phyloP scores from a whole-genome alignment of 2,113 vertebrate species.

The Stigmatopora argus region DNA sequence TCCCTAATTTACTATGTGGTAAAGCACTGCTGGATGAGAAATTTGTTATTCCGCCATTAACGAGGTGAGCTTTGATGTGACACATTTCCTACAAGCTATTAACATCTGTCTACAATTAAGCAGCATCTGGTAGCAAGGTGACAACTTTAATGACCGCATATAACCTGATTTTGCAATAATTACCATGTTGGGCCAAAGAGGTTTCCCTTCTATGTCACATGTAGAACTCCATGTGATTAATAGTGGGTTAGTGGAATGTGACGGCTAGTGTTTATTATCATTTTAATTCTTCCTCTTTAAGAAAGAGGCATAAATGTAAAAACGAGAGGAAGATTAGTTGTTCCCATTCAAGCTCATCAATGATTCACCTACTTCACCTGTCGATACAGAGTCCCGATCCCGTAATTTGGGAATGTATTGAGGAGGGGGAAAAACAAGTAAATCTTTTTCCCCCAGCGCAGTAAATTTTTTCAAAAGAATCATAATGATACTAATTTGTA shows the following conservation, averaged over 20 bases:
- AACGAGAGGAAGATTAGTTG: conserved; percentile 8
- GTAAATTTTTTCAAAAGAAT: no score
- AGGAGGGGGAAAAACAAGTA: no score
- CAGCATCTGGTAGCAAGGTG: conserved; percentile 55
- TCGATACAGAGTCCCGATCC: no score
- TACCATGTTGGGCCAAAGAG: conserved; percentile 27
- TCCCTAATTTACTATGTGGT: neutral
- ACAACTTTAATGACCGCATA: conserved; percentile 26
- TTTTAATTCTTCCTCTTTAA: conserved; percentile 26
- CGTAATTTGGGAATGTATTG: no score
- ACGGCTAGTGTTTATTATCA: conserved; percentile 30
- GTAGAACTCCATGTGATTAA: conserved; percentile 25
- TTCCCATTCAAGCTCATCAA: conserved; percentile 28
- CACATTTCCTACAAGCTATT: conserved; percentile 57
- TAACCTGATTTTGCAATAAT: conserved; percentile 27
- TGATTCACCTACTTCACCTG: conserved; percentile 24
- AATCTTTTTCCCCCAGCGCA: no score
- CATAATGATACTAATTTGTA: neutral
- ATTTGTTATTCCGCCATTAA: conserved; percentile 38
- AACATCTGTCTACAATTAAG: conserved; percentile 61
- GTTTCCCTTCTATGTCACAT: conserved; percentile 10
- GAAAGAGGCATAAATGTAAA: conserved; percentile 23
- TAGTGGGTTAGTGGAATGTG: conserved; percentile 11
- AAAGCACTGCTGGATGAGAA: conserved; percentile 26
- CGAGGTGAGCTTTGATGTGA: conserved; percentile 66